A percentile compares a stretch with the other conserved stretches of the same genome.
phyloP scores from a whole-genome alignment of 1,140 invertebrate species.

The Cecropterus lyciades region DNA sequence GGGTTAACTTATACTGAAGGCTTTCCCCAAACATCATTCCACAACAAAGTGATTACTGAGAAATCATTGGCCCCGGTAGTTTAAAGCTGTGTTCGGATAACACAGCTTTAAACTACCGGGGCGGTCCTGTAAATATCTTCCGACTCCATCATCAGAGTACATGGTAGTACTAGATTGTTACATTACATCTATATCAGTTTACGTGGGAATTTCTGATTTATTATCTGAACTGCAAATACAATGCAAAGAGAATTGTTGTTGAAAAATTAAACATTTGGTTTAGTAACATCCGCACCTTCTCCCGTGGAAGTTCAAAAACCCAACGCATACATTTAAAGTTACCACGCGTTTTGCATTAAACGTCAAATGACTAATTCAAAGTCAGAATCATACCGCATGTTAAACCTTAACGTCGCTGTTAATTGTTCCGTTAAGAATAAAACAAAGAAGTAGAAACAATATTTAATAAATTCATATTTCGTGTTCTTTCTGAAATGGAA shows the following conservation, averaged over 20 bases:
- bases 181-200: no score
- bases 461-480: background rate
- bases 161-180: no score
- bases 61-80: no score
- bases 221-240: no score
- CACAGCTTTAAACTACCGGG: no score
- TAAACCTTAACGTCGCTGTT: background rate
- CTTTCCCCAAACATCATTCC: no score
- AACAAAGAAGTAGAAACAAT: background rate
- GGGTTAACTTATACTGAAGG: no score
- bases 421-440: background rate
- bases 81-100: no score
- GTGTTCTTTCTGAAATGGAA: background rate
- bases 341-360: constrained; percentile 4
- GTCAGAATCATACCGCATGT: background rate
- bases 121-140: no score
- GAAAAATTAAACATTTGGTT: constrained; percentile 2
- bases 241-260: background rate
- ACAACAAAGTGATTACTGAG: no score
- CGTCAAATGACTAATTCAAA: background rate
- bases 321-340: background rate
- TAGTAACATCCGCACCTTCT: background rate
- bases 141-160: no score
- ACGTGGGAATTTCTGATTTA: no score
- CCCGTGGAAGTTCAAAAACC: background rate